Base-by-base conservation (phyloP, 2,113 vertebrate species). In the Callospermophilus lateralis region DNA sequence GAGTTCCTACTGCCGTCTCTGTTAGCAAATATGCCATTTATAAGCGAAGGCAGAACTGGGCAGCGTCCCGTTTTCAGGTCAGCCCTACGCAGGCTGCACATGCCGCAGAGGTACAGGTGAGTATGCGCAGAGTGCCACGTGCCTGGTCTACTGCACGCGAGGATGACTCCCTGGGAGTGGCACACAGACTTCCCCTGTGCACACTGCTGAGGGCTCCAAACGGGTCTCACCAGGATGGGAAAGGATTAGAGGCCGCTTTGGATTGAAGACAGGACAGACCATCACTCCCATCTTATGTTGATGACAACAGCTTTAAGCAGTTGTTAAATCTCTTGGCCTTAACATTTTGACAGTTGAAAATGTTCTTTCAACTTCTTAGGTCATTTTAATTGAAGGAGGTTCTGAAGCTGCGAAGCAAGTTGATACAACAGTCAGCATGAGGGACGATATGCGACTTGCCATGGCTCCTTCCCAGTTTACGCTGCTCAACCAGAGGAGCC, bases 301-400 rank as follows among this genome's bases (percentile, higher is more conserved):
- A 22, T 13, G 4, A 34, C 22, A 32, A 78, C 42, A 37, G 32
- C 12, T 53, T 84, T 26, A 32, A 93, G 7, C 9, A 37, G 53
- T 20, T 65, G 26, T 67, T 22, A 74, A 45, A 37, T 65, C 37
- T 51, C 79, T 55, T 28, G 58, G 11, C 39, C 39, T 34, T 85
- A 37, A 81, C 8, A 32, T 61, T 89, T 79, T 53, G 20, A 89
- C 2, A 37, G 22, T 45, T 45, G 45, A 45, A 45, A 45, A 45
- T 45, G 45, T 45, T 45, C 61, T 28, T 53, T 73, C 30, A 89
- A 8, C 16, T 26, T 93, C 63, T 32, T 32, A 48, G 34, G 32
- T 72, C 20, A 95, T 80, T 88, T 89, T 16, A 17, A 74, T 96
- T 88, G 39, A 73, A 91, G 22, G 65, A 10, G 20, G 15, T 4